Percentiles rank a stretch among this genome's conserved stretches.
These are phyloP conservation scores for Pilophorus perplexus DNA, from an alignment of 2,888 invertebrate genomes.

Conservation along the genomic window DNA sequence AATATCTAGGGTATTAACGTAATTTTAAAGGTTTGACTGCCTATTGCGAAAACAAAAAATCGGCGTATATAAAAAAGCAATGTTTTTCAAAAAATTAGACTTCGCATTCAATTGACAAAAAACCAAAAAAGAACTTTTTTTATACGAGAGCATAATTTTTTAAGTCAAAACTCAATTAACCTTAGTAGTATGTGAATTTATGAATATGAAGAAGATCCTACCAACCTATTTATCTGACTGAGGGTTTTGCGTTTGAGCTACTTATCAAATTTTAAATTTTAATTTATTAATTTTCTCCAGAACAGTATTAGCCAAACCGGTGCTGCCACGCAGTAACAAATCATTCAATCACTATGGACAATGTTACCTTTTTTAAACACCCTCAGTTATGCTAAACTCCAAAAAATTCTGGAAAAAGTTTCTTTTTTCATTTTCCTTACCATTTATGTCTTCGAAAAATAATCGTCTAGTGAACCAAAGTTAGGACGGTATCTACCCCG, in stretches of 20 bases:
- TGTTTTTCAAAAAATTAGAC: not conserved
- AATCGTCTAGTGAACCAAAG: constrained; percentile 38
- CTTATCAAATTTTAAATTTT: no score
- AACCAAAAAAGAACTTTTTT: constrained; percentile 6
- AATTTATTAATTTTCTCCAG: no score
- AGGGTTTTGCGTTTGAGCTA: no score
- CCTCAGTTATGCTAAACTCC: no score
- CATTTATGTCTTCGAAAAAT: constrained; percentile 28
- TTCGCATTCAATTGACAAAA: not conserved
- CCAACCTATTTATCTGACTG: no score
- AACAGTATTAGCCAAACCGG: no score
- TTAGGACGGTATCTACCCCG: constrained; percentile 1
- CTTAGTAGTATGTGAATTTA: not conserved
- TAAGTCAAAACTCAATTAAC: constrained; percentile 27
- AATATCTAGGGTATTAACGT: constrained; percentile 31
- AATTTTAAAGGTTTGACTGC: constrained; percentile 27
- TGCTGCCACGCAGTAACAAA: no score
- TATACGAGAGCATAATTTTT: constrained; percentile 21
- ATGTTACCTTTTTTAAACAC: no score
- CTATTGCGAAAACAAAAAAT: constrained; percentile 3
- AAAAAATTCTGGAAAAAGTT: no score
- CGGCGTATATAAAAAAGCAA: constrained; percentile 12
- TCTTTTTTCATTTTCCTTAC: no score
- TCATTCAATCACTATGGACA: no score
- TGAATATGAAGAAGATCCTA: no score